Percentiles rank a stretch among this genome's conserved stretches.
Conservation (phyloP, 1,140 invertebrate species). For the Drosophila yakuba region DNA sequence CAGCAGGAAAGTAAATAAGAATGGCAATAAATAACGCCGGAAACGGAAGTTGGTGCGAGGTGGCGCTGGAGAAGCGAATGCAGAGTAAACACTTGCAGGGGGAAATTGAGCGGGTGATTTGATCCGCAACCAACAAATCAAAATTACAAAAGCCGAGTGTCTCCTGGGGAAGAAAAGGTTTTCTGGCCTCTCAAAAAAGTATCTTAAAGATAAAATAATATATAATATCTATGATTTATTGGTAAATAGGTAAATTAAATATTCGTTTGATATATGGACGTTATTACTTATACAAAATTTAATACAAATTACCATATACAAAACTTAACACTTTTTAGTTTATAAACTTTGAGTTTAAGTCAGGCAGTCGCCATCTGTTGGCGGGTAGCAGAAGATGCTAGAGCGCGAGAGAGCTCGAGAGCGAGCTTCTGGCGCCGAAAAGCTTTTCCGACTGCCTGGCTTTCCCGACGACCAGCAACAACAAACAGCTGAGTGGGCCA, state of each 20-base stretch:
- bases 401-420: constrained; percentile 13
- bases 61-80: constrained; percentile 10
- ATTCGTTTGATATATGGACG: no score
- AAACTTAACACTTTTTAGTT: no score
- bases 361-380: constrained; percentile 50
- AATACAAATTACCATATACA: no score
- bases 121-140: constrained; percentile 6
- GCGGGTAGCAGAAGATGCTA: neutral
- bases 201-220: no score
- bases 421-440: constrained; percentile 50
- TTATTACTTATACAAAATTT: no score
- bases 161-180: neutral
- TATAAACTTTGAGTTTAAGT: neutral
- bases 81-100: constrained; percentile 37
- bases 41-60: constrained; percentile 22
- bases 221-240: no score
- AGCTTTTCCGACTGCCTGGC: constrained; percentile 49
- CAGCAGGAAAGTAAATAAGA: constrained; percentile 43
- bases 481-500: constrained; percentile 67
- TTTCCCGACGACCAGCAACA: constrained; percentile 33
- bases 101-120: constrained; percentile 36
- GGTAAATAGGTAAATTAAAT: no score
- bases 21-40: constrained; percentile 43
- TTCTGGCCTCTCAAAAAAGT: neutral
- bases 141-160: neutral